phyloP scores from a whole-genome alignment of 2,888 invertebrate species.

The Argyresthia goedartella region DNA sequence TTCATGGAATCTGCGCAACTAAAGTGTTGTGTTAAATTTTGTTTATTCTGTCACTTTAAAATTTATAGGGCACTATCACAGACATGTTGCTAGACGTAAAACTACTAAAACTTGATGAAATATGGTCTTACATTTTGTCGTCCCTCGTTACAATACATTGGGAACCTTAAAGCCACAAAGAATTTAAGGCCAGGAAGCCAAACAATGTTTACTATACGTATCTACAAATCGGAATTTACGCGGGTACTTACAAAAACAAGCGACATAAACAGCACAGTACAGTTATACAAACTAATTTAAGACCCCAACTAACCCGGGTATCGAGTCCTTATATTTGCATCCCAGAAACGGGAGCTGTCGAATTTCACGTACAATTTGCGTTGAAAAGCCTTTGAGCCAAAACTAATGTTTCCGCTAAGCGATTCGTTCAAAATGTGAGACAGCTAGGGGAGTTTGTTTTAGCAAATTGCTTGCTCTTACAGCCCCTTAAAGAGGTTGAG shows the following conservation, averaged over 20 bases:
- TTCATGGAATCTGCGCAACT: slow-evolving; percentile 4
- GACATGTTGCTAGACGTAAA: not conserved
- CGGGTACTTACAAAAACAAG: slow-evolving; percentile 13
- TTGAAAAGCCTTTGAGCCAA: slow-evolving; percentile 57
- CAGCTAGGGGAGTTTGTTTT: slow-evolving; percentile 30
- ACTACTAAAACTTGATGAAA: not conserved
- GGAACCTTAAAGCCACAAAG: too few species aligned
- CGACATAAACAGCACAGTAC: not conserved
- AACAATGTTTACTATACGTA: too few species aligned
- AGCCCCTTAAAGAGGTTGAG: slow-evolving; percentile 18
- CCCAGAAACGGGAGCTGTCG: slow-evolving; percentile 43
- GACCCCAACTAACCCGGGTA: slow-evolving; percentile 24
- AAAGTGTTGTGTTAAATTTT: slow-evolving; percentile 1
- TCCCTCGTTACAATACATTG: not conserved
- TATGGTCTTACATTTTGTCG: not conserved
- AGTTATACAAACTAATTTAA: slow-evolving; percentile 25
- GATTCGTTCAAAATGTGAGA: slow-evolving; percentile 44
- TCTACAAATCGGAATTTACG: not conserved
- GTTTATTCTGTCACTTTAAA: not conserved
- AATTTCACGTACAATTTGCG: slow-evolving; percentile 66
- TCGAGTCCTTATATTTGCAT: slow-evolving; percentile 32
- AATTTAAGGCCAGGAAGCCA: too few species aligned
- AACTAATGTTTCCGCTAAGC: slow-evolving; percentile 63
- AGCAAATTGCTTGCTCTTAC: slow-evolving; percentile 33
- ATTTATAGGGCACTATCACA: slow-evolving; percentile 1